phyloP scores from a whole-genome alignment of 2,113 vertebrate genomes.

The Sapajus apella region DNA sequence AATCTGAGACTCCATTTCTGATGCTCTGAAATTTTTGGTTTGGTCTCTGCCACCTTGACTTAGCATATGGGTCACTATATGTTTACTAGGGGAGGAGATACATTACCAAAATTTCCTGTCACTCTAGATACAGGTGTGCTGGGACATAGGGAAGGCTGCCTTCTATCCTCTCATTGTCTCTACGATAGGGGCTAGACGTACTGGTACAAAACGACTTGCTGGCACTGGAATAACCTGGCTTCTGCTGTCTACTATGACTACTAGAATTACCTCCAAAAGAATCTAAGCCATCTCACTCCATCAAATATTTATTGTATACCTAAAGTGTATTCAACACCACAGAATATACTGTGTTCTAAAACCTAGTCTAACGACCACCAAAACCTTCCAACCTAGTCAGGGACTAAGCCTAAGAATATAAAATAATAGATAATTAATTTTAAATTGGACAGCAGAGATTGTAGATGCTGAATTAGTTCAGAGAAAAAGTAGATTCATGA shows the following conservation, averaged over 20 bases:
- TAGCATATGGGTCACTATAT: neutral
- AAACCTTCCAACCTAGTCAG: neutral
- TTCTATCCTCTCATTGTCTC: neutral
- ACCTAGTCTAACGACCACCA: neutral
- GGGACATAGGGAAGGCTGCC: neutral
- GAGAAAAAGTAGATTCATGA: neutral
- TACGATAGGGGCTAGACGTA: neutral
- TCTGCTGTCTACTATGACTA: neutral
- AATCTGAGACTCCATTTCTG: neutral
- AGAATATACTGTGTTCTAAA: neutral
- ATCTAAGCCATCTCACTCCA: neutral
- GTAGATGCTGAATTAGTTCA: neutral
- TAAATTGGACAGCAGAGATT: neutral
- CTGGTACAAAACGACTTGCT: neutral
- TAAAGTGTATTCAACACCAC: neutral
- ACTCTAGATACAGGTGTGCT: neutral
- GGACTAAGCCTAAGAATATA: neutral
- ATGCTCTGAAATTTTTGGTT: neutral
- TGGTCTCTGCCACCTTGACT: neutral
- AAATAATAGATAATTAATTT: neutral
- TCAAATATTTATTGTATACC: neutral
- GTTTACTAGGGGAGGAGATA: neutral
- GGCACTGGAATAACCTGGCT: neutral
- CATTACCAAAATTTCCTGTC: neutral
- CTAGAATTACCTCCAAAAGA: neutral